Conservation (phyloP, 2,113 vertebrate species). For the Tympanuchus pallidicinctus region DNA sequence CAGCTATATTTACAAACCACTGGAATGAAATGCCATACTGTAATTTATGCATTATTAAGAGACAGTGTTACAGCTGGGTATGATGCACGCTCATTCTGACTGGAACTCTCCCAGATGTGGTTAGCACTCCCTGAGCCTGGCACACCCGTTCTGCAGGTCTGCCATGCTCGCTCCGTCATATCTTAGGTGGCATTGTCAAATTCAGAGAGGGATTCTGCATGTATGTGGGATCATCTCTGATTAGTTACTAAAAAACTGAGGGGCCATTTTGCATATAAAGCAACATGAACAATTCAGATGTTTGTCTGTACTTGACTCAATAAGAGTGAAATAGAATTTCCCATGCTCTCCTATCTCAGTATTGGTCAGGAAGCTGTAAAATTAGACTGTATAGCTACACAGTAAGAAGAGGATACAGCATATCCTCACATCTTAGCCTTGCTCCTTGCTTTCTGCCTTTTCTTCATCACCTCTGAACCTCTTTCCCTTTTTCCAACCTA, state of each 20-base stretch:
- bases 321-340: background rate
- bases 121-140: background rate
- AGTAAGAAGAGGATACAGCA: background rate
- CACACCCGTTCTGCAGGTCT: background rate
- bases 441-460: background rate
- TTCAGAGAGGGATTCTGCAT: background rate
- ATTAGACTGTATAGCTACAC: background rate
- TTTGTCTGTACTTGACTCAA: background rate
- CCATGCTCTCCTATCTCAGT: fast-evolving
- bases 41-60: conserved; percentile 38
- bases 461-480: background rate
- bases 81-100: background rate
- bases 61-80: background rate
- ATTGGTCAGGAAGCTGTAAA: background rate
- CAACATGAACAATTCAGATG: background rate
- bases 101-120: background rate
- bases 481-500: background rate
- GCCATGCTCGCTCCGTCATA: fast-evolving
- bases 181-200: background rate
- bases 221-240: background rate
- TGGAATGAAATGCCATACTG: conserved; percentile 47
- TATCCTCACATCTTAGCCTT: background rate
- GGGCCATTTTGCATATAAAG: background rate
- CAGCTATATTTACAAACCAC: conserved; percentile 64
- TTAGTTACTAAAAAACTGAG: background rate